phyloP scores from a whole-genome alignment of 2,888 invertebrate genomes.

The Andricus quercusramuli region DNA sequence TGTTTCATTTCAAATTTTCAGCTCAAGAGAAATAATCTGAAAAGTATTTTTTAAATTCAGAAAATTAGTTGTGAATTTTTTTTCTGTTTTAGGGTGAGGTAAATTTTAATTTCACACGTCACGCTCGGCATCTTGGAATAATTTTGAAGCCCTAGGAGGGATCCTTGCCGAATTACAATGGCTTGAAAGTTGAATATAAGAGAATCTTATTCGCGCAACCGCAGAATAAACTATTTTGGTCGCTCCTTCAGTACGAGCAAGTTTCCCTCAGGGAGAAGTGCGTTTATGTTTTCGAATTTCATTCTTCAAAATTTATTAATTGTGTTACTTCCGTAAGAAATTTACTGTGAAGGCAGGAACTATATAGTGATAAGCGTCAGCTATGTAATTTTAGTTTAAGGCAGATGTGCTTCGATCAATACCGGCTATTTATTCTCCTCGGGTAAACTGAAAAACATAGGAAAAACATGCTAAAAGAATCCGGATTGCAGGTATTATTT shows the following conservation, averaged over 20 bases:
- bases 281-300: neutral
- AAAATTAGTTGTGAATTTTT: neutral
- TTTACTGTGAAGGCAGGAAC: neutral
- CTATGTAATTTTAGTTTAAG: neutral
- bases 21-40: neutral
- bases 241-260: neutral
- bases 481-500: neutral
- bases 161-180: conserved; percentile 2
- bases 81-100: neutral
- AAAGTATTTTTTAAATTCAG: neutral
- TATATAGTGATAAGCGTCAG: neutral
- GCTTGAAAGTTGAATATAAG: neutral
- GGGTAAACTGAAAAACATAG: neutral
- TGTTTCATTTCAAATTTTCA: no score
- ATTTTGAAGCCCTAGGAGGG: neutral
- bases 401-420: neutral
- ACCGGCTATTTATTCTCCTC: neutral
- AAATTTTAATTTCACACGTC: neutral
- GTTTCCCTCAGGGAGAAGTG: neutral
- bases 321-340: neutral
- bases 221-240: conserved; percentile 35
- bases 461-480: neutral
- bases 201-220: conserved; percentile 10
- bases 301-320: neutral
- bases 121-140: neutral